These are phyloP conservation scores for Cyrtorhinus lividipennis DNA, from an alignment of 1,140 invertebrate genomes.

Conservation along the genomic window DNA sequence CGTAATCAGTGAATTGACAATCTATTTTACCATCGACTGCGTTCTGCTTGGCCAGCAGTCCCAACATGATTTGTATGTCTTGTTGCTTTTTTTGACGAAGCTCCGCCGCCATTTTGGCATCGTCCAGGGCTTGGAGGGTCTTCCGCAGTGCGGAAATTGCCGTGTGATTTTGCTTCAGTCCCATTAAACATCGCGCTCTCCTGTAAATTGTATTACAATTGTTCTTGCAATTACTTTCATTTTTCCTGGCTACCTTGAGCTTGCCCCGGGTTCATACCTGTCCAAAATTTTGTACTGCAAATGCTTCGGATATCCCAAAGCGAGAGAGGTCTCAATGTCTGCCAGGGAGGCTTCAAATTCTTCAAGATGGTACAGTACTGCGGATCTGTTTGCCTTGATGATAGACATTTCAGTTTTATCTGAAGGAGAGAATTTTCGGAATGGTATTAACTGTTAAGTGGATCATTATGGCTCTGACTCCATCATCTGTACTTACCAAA, in stretches of 20 bases:
- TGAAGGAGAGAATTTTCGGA: constrained; percentile 11
- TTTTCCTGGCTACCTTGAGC: background rate
- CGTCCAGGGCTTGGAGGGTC: constrained; percentile 45
- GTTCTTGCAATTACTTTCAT: too few relatives aligned
- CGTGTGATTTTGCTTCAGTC: constrained; percentile 48
- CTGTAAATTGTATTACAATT: constrained; percentile 18
- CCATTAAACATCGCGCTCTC: constrained; percentile 54
- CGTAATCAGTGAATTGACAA: too few relatives aligned
- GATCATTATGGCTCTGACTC: background rate
- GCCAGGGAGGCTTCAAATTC: constrained; percentile 46
- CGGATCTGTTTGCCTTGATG: constrained; percentile 73
- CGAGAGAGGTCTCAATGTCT: constrained; percentile 55
- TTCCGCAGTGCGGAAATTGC: constrained; percentile 50
- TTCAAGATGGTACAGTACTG: constrained; percentile 64
- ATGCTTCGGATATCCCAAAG: constrained; percentile 54
- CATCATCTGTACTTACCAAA: background rate
- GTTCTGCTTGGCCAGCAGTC: constrained; percentile 39
- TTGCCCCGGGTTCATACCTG: constrained; percentile 32
- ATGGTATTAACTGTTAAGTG: background rate
- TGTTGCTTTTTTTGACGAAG: constrained; percentile 46
- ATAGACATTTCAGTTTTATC: constrained; percentile 45
- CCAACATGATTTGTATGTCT: constrained; percentile 56
- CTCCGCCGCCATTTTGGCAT: constrained; percentile 45
- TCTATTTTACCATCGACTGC: constrained; percentile 27
- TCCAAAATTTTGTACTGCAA: constrained; percentile 63